Base-by-base conservation (phyloP, 2,888 invertebrate genomes). In the Myopa testacea region DNA sequence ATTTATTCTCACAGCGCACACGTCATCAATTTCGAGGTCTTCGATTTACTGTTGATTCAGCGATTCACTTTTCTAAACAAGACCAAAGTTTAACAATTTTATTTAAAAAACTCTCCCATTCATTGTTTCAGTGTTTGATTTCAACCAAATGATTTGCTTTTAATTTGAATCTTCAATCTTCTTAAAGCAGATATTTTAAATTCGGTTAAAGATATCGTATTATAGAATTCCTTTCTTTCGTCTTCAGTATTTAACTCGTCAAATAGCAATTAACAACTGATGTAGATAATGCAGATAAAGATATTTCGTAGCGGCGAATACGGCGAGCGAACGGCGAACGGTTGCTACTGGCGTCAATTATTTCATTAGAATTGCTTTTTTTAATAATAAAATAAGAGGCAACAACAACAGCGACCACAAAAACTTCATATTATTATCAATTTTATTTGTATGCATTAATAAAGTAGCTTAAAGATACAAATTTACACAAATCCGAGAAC, bases 221-320 rank as follows among this genome's bases (percentile, higher is more conserved):
- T 65, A 65, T 38, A 34, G 34, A 37, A 37, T 65, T 55, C 16
- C 26, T 65, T 73, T 67, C 34, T 55, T 75, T 69, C 69, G 38
- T 65, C 7, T n/a, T 5, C 50, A 74, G 87, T 81, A 81, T 83
- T 85, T 84, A 86, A 83, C 87, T 83, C 88, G 88, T 87, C 88
- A 88, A 88, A 87, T 87, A 85, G 84, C 87, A 85, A 86, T 88
- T 87, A 87, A 88, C 88, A 87, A 87, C 87, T 87, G 87, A 85
- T 87, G 83, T 84, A 86, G 86, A 87, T 87, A 87, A 85, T 86
- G 84, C 84, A 86, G 86, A 87, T 87, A 87, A 86, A 86, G 85
- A 84, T 81, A 86, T 79, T 80, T 78, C 79, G 78, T 58, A 60
- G 40, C 60, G 34, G 16, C 72, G 45, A 83, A 82, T 82, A 83